Base-by-base conservation (phyloP, 2,888 invertebrate species). In the Zelleria hepariella region DNA sequence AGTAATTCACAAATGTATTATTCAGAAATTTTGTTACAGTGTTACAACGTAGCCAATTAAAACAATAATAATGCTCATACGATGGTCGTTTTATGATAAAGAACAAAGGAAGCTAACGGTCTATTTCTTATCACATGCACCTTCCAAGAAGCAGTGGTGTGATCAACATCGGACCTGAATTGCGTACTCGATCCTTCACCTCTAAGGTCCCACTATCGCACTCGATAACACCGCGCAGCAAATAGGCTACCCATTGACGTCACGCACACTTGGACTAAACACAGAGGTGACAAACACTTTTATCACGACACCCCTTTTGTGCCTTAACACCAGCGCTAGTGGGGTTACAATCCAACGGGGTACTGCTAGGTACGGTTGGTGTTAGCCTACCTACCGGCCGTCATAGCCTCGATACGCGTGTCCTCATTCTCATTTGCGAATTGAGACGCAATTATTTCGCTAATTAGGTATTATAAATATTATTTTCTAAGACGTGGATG, bases 241-340 rank as follows among this genome's bases (percentile, higher is more conserved):
- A 79, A 73, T 80, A 79, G 80, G 81, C 74, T 78, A 77, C 76
- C 77, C 77, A 83, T 84, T 85, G 85, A 86, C 85, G 85, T 86
- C 85, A 84, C 65, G 52, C 65, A 59, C 63, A 66, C 69, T 68
- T 68, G 60, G 64, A 66, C 73, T 68, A 67, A 65, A 53, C 62
- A 60, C 62, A 58, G 60, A 59, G 20, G 55, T 55, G 32, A 18
- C n/a, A 26, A 27, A 32, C 26, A 15, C 42, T 27, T 7, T 5
- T 5, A 49, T 20, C 49, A 3, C 18, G 49, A 6, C 49, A 21
- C 49, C 18, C 49, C 49, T 21, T n/a, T 7, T 49, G 49, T 49
- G 49, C 20, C 20, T 49, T 21, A 49, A 21, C n/a, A 49, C 49
- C n/a, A 53, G 25, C 5, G 3, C 23, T 53, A 26, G 58, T 60